A percentile compares a stretch with the other conserved stretches of the same genome.
These are phyloP conservation scores for Aleiodes testaceus DNA, from an alignment of 2,888 invertebrate genomes.

Conservation along the genomic window DNA sequence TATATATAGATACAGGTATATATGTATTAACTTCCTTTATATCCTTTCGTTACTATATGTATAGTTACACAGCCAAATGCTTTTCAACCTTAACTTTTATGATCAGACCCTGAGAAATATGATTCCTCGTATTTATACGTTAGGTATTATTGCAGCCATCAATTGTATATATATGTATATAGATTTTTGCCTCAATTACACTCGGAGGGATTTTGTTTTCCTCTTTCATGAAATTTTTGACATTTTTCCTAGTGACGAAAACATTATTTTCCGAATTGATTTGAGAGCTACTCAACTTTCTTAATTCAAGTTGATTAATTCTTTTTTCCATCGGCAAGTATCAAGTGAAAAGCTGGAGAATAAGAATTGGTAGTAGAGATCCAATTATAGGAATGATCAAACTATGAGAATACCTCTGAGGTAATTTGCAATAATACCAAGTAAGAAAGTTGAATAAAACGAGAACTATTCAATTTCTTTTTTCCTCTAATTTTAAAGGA, in stretches of 20 bases:
- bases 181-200: no score
- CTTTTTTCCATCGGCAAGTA: not conserved
- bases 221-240: no score
- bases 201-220: no score
- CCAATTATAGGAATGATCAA: constrained; percentile 15
- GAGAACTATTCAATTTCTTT: no score
- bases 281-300: no score
- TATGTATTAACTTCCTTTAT: constrained; percentile 36
- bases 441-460: constrained; percentile 8
- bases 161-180: not conserved
- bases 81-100: constrained; percentile 20
- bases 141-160: constrained; percentile 2
- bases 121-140: constrained; percentile 23
- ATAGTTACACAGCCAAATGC: constrained; percentile 2
- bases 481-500: not conserved
- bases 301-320: no score
- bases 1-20: constrained; percentile 49
- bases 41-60: constrained; percentile 21
- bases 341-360: not conserved
- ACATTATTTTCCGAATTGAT: no score
- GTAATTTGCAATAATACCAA: constrained; percentile 9
- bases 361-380: constrained; percentile 9
- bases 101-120: constrained; percentile 10
- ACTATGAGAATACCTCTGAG: not conserved
- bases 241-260: no score